Percentiles rank a stretch among this genome's conserved stretches.
Evolutionary conservation across 2,113 vertebrate species (phyloP).

Genomic region (Perca fluviatilis): DNA sequence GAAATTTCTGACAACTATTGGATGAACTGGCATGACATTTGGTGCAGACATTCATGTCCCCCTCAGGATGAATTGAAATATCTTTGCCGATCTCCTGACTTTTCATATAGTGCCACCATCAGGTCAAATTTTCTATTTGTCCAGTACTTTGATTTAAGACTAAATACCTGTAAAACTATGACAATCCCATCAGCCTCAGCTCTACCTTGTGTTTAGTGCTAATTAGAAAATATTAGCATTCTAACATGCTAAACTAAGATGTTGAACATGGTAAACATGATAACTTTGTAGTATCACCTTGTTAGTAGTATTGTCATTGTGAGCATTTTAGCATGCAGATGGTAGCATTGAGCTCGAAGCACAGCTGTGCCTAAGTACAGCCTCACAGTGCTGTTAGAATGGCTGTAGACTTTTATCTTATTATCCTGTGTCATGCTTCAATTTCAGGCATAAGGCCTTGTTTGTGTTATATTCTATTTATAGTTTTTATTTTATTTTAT

Average conservation of each 20-base stretch:
- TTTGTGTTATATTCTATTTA: not conserved
- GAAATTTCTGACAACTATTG: not conserved
- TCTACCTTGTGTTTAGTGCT: too few species aligned
- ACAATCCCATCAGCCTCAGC: too few species aligned
- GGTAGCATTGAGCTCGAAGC: not conserved
- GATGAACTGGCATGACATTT: not conserved
- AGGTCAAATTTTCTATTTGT: not conserved
- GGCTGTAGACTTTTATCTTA: not conserved
- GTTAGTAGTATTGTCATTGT: too few species aligned
- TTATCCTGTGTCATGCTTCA: not conserved
- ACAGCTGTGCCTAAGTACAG: not conserved
- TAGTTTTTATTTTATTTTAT: not conserved
- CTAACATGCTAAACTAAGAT: too few species aligned
- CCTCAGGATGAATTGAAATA: not conserved
- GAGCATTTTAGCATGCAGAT: too few species aligned
- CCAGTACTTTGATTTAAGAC: too few species aligned
- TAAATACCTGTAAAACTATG: too few species aligned
- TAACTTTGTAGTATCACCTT: too few species aligned
- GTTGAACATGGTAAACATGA: too few species aligned
- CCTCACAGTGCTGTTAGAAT: not conserved
- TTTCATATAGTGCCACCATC: not conserved
- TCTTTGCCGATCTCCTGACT: not conserved
- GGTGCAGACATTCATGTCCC: not conserved
- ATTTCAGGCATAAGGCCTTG: not conserved
- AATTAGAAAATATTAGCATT: too few species aligned